Conservation (phyloP, 64 coral and sea anemone species). For the Montipora capricornis region DNA sequence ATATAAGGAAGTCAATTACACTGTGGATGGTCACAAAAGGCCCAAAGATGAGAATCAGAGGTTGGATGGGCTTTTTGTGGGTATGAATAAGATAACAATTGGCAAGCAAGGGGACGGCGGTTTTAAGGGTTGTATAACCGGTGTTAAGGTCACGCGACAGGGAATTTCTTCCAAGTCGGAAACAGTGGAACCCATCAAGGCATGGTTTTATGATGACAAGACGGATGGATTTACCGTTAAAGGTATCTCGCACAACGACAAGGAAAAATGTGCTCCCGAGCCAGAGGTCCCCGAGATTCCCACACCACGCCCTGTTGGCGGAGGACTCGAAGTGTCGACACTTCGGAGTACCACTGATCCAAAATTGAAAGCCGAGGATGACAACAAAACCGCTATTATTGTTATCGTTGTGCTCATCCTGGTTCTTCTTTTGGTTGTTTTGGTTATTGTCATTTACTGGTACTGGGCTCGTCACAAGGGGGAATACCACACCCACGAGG, state of each 20-base stretch:
- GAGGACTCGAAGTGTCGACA: not conserved
- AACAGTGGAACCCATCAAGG: slow-evolving; percentile 79
- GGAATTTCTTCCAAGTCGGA: not conserved
- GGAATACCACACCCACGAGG: slow-evolving; percentile 90
- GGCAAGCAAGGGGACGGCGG: slow-evolving; percentile 31
- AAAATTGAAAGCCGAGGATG: not conserved
- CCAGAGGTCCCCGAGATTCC: slow-evolving; percentile 63
- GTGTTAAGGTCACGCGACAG: slow-evolving; percentile 77
- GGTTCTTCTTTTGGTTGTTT: slow-evolving; percentile 65
- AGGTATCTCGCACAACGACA: not conserved
- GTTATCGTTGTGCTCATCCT: slow-evolving; percentile 86
- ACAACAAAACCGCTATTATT: slow-evolving; percentile 78
- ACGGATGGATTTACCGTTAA: not conserved
- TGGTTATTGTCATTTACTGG: slow-evolving; percentile 81
- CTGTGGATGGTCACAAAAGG: slow-evolving; percentile 39
- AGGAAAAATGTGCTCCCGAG: slow-evolving; percentile 52
- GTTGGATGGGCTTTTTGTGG: slow-evolving; percentile 32
- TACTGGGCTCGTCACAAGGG: slow-evolving; percentile 92
- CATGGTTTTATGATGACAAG: slow-evolving; percentile 41
- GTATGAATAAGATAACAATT: slow-evolving; percentile 56
- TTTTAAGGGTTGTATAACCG: slow-evolving; percentile 84
- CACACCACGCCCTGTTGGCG: slow-evolving; percentile 60
- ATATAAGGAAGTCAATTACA: slow-evolving; percentile 25
- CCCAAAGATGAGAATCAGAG: not conserved
- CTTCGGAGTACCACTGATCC: not conserved